Percentiles rank a stretch among this genome's conserved stretches.
These are phyloP conservation scores for Argyresthia albistria DNA, from an alignment of 2,888 invertebrate species.

Conservation along the genomic window DNA sequence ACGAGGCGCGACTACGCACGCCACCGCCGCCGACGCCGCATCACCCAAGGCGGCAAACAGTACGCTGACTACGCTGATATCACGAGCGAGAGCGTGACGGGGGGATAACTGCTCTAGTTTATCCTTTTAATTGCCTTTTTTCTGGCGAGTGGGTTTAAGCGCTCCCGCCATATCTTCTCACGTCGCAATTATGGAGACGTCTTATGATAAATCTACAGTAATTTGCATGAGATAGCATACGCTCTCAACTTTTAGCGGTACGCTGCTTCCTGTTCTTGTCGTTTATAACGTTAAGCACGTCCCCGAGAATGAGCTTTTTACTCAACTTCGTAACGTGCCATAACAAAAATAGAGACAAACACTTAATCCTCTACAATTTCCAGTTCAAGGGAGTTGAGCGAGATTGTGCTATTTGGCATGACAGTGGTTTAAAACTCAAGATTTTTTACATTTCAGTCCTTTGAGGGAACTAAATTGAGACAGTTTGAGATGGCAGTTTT, in stretches of 20 bases:
- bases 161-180: slow-evolving; percentile 67
- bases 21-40: slow-evolving; percentile 14
- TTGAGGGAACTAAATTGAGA: slow-evolving; percentile 2
- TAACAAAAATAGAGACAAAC: background rate
- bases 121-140: slow-evolving; percentile 72
- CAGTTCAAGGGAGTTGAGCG: background rate
- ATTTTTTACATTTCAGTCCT: background rate
- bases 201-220: slow-evolving; percentile 72
- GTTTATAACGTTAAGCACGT: slow-evolving; percentile 68
- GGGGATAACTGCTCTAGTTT: slow-evolving; percentile 63
- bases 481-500: slow-evolving; percentile 4
- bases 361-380: background rate
- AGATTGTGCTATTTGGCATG: background rate
- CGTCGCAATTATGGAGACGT: slow-evolving; percentile 71
- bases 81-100: slow-evolving; percentile 52
- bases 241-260: slow-evolving; percentile 68
- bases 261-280: slow-evolving; percentile 59
- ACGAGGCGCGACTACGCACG: slow-evolving; percentile 26
- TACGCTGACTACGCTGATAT: too few relatives aligned
- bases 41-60: slow-evolving; percentile 11
- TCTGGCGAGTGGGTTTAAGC: slow-evolving; percentile 62
- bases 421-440: background rate
- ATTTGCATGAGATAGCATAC: slow-evolving; percentile 73
- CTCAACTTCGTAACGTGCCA: background rate
- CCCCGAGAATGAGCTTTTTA: slow-evolving; percentile 67